Base-by-base conservation (phyloP, 2,888 invertebrate genomes). In the Erebia ligea region DNA sequence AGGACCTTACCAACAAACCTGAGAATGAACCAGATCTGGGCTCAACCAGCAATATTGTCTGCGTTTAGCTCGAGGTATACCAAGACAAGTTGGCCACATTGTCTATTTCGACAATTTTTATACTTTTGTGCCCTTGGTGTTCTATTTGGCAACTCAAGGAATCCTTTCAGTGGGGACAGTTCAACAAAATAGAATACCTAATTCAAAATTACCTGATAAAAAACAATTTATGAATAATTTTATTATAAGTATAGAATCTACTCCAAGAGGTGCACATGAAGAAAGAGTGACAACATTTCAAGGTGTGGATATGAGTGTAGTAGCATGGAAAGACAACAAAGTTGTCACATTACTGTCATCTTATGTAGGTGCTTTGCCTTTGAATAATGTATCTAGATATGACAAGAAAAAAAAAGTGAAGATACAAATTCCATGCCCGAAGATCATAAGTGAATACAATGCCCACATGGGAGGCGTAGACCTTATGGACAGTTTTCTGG, bases 381-480 rank as follows among this genome's bases (percentile, higher is more conserved):
- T 76, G 52, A 45, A 50, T 48, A 45, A 71, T 76, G 76, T 81
- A 72, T 66, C 73, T 71, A 77, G 79, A 71, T 82, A 69, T 75
- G 79, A 80, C 74, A 80, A 77, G 50, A 63, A 68, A 57, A 76
- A 76, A 73, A 65, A 80, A 73, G 34, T 50, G 1, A 11, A 45
- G 34, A n/a, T 40, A 61, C 2, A 40, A 45, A 56, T 66, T 69
- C 19, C 66, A 45, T 75, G 75, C 61, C 73, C 80, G 68, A 68
- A 76, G 58, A 74, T 81, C 54, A 76, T 83, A 73, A 75, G 77
- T 34, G 79, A 82, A 67, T 86, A 86, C 74, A 87, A 85, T 78
- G 74, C 74, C 65, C 80, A 83, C 65, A 86, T 85, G 84, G 84
- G 83, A 17, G 82, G 84, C 40, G 82, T 83, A 4, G 84, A 84